phyloP scores from a whole-genome alignment of 2,888 invertebrate species.

The Hypercompe scribonia region DNA sequence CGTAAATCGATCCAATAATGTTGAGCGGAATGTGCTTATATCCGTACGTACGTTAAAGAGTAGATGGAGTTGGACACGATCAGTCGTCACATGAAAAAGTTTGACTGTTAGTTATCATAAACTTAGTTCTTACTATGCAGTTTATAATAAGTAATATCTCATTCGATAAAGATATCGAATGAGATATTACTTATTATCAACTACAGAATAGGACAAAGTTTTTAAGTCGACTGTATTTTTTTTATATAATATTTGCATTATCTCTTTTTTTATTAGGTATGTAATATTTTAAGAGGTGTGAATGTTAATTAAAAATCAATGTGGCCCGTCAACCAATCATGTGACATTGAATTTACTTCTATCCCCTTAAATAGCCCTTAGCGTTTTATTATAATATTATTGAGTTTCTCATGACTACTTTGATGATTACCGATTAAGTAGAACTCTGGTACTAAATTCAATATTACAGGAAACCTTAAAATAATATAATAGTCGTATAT shows the following conservation, averaged over 20 bases:
- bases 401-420: neutral
- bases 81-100: conserved; percentile 2
- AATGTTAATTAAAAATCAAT: too few species aligned
- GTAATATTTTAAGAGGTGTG: too few species aligned
- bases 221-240: neutral
- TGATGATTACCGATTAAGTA: neutral
- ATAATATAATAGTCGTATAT: too few species aligned
- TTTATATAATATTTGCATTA: neutral
- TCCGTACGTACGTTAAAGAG: conserved; percentile 9
- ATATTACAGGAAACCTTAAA: too few species aligned
- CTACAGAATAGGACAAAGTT: neutral
- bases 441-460: neutral
- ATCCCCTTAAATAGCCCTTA: too few species aligned
- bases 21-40: conserved; percentile 19
- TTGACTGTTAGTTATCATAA: neutral
- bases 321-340: too few species aligned
- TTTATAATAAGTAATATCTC: neutral
- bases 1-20: conserved; percentile 25
- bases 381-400: too few species aligned
- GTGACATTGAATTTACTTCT: too few species aligned
- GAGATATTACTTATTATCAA: neutral
- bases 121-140: neutral
- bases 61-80: conserved; percentile 10
- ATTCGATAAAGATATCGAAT: too few species aligned
- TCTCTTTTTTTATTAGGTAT: too few species aligned